Conservation (phyloP, 2,113 vertebrate species). For the Halcyon malimbica region DNA sequence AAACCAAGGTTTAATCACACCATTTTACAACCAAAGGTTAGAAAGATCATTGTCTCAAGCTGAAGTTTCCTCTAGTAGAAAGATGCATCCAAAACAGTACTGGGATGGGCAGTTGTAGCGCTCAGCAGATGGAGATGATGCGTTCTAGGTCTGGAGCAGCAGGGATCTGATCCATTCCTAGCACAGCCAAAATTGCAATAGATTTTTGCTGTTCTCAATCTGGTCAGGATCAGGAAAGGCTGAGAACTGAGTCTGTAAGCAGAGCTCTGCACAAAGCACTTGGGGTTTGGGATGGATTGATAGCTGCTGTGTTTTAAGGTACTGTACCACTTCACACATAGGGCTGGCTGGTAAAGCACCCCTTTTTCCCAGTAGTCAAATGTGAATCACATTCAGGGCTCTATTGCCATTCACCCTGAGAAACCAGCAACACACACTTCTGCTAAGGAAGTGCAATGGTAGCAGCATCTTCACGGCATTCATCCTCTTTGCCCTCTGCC, state of each 20-base stretch:
- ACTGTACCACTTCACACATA: neutral
- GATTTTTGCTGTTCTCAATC: neutral
- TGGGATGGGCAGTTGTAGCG: neutral
- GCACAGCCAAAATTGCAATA: neutral
- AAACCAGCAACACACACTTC: neutral
- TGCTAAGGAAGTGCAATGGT: neutral
- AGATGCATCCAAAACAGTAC: neutral
- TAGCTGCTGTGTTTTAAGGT: neutral
- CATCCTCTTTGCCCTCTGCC: neutral
- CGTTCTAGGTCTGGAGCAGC: neutral
- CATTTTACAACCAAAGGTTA: neutral
- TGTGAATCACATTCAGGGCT: neutral
- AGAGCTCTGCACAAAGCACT: neutral
- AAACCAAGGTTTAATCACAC: rapidly evolving
- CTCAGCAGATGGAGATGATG: neutral
- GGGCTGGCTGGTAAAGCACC: neutral
- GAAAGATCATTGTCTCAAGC: neutral
- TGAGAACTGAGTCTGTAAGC: neutral
- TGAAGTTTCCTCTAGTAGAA: neutral
- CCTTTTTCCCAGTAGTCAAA: neutral
- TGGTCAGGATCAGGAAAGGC: neutral
- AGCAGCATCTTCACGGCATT: neutral
- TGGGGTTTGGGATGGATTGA: neutral
- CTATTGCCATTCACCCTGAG: neutral
- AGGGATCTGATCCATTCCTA: neutral